These are phyloP conservation scores for Pica pica DNA, from an alignment of 2,113 vertebrate species.

Conservation along the genomic window DNA sequence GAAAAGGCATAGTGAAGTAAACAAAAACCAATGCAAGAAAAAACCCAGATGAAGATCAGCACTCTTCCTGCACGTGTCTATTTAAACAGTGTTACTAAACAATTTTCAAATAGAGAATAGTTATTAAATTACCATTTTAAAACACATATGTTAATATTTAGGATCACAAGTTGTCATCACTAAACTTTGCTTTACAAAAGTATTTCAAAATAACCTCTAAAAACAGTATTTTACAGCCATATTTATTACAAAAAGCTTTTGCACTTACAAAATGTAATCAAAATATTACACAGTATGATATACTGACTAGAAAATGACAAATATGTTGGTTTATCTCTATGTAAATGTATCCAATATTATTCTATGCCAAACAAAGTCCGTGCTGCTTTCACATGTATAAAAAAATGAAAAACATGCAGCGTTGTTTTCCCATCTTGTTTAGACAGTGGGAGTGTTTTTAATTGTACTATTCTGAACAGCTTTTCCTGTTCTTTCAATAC, in stretches of 20 bases:
- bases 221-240: background rate
- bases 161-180: background rate
- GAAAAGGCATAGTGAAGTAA: background rate
- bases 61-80: background rate
- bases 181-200: background rate
- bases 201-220: background rate
- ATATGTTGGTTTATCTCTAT: background rate
- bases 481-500: background rate
- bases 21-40: background rate
- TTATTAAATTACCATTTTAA: background rate
- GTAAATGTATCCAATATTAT: background rate
- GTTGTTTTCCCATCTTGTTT: background rate
- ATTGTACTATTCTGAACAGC: background rate
- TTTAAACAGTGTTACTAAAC: background rate
- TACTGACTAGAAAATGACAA: background rate
- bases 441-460: rapidly evolving
- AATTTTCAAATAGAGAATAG: background rate
- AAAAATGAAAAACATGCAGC: background rate
- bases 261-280: background rate
- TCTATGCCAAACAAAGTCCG: background rate
- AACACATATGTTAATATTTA: background rate
- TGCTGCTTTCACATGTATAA: background rate
- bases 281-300: background rate
- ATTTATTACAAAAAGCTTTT: background rate
- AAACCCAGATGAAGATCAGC: background rate